Evolutionary conservation across 53 echinoderm and acorn worm species (phyloP).

Genomic region (Paracentrotus lividus): DNA sequence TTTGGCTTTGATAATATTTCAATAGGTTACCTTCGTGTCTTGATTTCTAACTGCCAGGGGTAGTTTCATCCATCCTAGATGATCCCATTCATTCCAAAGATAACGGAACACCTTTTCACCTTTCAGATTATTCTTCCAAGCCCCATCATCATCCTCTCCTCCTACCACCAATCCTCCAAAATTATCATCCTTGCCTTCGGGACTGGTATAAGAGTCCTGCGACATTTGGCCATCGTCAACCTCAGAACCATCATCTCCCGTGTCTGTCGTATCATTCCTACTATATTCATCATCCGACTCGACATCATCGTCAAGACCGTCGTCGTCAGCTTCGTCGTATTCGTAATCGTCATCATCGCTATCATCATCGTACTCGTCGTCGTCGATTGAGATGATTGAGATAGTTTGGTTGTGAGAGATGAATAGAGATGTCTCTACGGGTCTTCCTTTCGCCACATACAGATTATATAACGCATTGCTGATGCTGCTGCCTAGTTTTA

Average conservation of each 20-base stretch:
- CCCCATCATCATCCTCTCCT: not conserved
- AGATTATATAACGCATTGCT: not conserved
- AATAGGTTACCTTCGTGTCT: not conserved
- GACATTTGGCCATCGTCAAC: not conserved
- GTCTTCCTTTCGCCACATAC: not conserved
- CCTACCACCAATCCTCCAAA: not conserved
- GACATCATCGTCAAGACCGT: not conserved
- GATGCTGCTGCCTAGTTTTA: not conserved
- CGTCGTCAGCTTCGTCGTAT: not conserved
- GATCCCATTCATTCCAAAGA: conserved; percentile 31
- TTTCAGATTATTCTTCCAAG: not conserved
- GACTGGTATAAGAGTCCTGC: not conserved
- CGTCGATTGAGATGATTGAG: not conserved
- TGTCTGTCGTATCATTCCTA: not conserved
- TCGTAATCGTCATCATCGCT: not conserved
- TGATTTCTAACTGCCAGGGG: not conserved
- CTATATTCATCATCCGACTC: not conserved
- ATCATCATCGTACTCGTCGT: not conserved
- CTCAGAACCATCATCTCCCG: too few species aligned
- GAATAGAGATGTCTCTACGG: not conserved
- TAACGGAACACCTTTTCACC: not conserved
- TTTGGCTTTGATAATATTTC: too few species aligned
- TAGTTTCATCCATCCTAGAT: not conserved
- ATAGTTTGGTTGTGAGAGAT: not conserved
- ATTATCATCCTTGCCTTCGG: not conserved